Base-by-base conservation (phyloP, 2,113 vertebrate species). In the Platichthys flesus region DNA sequence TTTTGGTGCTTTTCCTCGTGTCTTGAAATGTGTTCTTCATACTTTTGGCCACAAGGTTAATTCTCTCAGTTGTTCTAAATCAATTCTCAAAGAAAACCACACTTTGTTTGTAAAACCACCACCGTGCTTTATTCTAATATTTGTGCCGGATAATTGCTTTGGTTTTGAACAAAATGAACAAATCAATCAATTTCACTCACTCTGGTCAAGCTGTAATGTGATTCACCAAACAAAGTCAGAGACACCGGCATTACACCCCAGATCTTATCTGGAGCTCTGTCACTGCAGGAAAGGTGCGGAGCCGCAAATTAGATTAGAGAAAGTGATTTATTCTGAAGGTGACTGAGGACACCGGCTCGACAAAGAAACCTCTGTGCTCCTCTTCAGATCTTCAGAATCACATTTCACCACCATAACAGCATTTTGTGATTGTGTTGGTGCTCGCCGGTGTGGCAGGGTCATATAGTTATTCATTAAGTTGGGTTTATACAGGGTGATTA, bases 251-350 rank as follows among this genome's bases (percentile, higher is more conserved):
- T 49, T 14, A 71, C 71, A 71, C 35, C 76, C 10, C 5, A 28
- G 59, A 58, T 72, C 49, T 78, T 67, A 79, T 89, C 79, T 35
- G 0, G 60, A 60, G 37, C 26, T 35, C 45, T 21, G 55, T 78
- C 76, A 37, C 56, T 40, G 49, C 68, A 54, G 62, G 78, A 76
- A 85, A 71, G 20, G n/a, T 62, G 9, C 55, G 1, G 63, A 51
- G 54, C 61, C 24, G 16, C 64, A 67, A 78, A 90, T 86, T 81
- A 47, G 70, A 89, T 89, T 75, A 68, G 31, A 35, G 71, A 59
- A 77, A 59, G 9, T 2, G 71, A 88, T 78, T 81, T 60, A 49
- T 57, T 60, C 16, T 40, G 18, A 81, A 77, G 60, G 62, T 76
- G 20, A 4, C 74, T 51, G 24, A 65, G 60, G 72, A 73, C 63